Evolutionary conservation across 2,888 invertebrate species (phyloP).

Genomic region (Heliconius hortense): DNA sequence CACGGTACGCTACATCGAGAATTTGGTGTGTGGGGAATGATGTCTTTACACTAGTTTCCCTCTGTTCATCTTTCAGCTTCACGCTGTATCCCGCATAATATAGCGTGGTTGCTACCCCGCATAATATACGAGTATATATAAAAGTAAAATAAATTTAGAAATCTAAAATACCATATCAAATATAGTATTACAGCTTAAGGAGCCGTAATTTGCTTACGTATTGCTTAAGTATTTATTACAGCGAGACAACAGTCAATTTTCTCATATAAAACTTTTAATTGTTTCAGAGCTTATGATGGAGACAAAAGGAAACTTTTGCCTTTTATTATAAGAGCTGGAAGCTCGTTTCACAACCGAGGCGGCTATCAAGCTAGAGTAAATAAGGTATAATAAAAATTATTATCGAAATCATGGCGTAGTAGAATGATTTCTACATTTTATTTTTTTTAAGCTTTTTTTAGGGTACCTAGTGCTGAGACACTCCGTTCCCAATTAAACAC

Average conservation of each 20-base stretch:
- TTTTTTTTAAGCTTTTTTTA: too few relatives aligned
- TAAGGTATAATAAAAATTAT: constrained; percentile 53
- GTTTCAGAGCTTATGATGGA: constrained; percentile 62
- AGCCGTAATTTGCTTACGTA: neutral
- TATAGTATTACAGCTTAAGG: neutral
- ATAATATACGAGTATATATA: too few relatives aligned
- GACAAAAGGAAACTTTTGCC: constrained; percentile 60
- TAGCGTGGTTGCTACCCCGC: too few relatives aligned
- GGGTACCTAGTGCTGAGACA: too few relatives aligned
- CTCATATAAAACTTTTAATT: constrained; percentile 19
- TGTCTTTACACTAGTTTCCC: too few relatives aligned
- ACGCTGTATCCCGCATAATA: too few relatives aligned
- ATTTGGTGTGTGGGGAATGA: too few relatives aligned
- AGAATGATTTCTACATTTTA: neutral
- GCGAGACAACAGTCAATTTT: neutral
- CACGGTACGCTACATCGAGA: too few relatives aligned
- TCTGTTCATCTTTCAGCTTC: too few relatives aligned
- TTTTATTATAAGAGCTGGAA: constrained; percentile 69
- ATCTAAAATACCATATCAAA: too few relatives aligned
- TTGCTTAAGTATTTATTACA: neutral
- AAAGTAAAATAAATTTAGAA: too few relatives aligned
- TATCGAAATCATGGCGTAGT: neutral
- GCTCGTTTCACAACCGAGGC: constrained; percentile 72
- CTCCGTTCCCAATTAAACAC: too few relatives aligned
- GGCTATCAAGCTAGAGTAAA: constrained; percentile 74